Base-by-base conservation (phyloP, 2,888 invertebrate genomes). In the Diarsia dahlii region DNA sequence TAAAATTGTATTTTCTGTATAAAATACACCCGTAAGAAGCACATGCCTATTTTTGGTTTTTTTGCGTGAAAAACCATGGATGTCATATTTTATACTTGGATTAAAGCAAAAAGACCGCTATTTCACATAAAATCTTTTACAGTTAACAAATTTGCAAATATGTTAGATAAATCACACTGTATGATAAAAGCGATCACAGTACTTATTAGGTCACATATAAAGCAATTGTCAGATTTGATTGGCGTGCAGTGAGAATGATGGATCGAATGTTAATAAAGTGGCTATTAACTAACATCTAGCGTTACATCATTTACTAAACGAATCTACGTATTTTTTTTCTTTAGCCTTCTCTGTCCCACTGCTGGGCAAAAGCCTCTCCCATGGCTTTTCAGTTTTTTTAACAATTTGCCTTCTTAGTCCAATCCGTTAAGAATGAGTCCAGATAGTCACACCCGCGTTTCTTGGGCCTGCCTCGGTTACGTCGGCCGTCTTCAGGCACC, bases 241-340 rank as follows among this genome's bases (percentile, higher is more conserved):
- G 76, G 71, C 67, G 71, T 78, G 79, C 60, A 71, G 34, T 50
- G 71, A 77, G 45, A 39, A 48, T 88, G 88, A 86, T 86, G 76
- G 84, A 86, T 86, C 28, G 82, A 67, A 74, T 50, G 39, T 62
- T 76, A 79, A 74, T 74, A 74, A 73, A 64, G 64, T 20, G 46
- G 48, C 62, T 62, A 62, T 58, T 60, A 76, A 84, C 67, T 67
- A 12, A 13, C 66, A 20, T 56, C 28, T 67, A 58, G 54, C 65
- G 62, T 69, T 52, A 65, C 20, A 52, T 46, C 34, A 18, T 20
- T 60, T 20, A 23, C 20, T 23, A 71, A 23, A 72, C 23, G 72
- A n/a, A 63, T 45, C 13, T 45, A 45, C 1, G 13, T 13, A 60
- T 39, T 39, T 5, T 39, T 39, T 39, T 39, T 39, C 4, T 39